A percentile compares a stretch with the other conserved stretches of the same genome.
These are phyloP conservation scores for Abrostola tripartita DNA, from an alignment of 2,888 invertebrate species.

Conservation along the genomic window DNA sequence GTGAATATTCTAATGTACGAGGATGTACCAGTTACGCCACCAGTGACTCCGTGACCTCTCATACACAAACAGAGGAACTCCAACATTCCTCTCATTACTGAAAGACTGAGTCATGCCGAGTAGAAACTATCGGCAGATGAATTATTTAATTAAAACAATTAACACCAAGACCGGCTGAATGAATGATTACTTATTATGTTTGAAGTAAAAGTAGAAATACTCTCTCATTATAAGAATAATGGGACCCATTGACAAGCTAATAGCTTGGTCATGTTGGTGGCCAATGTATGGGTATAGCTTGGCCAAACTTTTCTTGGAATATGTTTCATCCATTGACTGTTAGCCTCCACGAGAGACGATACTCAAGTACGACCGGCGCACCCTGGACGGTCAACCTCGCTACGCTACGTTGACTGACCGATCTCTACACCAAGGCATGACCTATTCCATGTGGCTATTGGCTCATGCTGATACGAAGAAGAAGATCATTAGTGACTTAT, in stretches of 20 bases:
- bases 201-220: conserved; percentile 49
- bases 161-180: conserved; percentile 28
- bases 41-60: background rate
- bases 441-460: no score
- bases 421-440: no score
- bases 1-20: background rate
- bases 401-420: no score
- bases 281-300: background rate
- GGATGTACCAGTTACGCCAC: background rate
- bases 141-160: conserved; percentile 52
- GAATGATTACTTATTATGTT: conserved; percentile 38
- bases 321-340: background rate
- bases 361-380: no score
- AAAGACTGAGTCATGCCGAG: conserved; percentile 1
- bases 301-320: background rate
- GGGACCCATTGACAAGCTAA: conserved; percentile 30
- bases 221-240: conserved; percentile 26
- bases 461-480: no score
- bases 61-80: background rate
- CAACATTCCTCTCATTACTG: conserved; percentile 3
- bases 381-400: no score
- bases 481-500: no score
- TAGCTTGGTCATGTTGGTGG: conserved; percentile 10
- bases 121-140: conserved; percentile 26
- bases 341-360: no score